These are phyloP conservation scores for Stegodyphus mimosarum DNA, from an alignment of 1,140 invertebrate genomes.

Conservation along the genomic window DNA sequence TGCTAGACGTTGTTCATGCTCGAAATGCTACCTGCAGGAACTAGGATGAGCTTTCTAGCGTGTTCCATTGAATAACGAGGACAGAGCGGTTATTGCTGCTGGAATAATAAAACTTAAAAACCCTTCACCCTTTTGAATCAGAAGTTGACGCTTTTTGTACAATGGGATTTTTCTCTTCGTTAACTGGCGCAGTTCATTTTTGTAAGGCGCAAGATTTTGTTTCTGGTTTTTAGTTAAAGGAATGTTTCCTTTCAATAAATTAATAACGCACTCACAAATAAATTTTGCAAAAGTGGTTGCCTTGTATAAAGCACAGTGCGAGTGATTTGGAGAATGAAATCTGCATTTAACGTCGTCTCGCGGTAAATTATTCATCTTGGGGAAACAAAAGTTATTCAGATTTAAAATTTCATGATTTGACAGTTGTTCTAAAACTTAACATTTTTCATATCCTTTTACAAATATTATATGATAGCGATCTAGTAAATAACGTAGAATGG, in stretches of 20 bases:
- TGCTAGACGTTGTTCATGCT: not conserved
- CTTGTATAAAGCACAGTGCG: too few relatives aligned
- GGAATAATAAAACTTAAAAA: too few relatives aligned
- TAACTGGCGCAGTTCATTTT: not conserved
- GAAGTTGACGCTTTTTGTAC: not conserved
- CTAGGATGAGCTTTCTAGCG: too few relatives aligned
- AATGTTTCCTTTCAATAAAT: conserved; percentile 7
- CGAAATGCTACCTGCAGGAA: not conserved
- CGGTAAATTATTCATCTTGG: too few relatives aligned
- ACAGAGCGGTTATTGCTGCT: too few relatives aligned
- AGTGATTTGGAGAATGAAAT: too few relatives aligned
- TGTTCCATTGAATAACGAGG: too few relatives aligned
- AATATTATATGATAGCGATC: not conserved
- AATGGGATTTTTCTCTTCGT: not conserved
- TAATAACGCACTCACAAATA: conserved; percentile 5
- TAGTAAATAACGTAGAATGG: not conserved
- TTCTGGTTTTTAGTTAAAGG: not conserved
- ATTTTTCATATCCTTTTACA: not conserved
- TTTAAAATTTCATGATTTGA: not conserved
- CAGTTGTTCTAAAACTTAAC: not conserved
- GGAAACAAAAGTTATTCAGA: too few relatives aligned
- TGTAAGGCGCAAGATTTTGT: too few relatives aligned
- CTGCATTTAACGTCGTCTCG: not conserved
- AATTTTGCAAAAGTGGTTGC: not conserved
- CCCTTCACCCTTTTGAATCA: conserved; percentile 13